These are phyloP conservation scores for Cephus spinipes DNA, from an alignment of 2,888 invertebrate genomes.

Conservation along the genomic window DNA sequence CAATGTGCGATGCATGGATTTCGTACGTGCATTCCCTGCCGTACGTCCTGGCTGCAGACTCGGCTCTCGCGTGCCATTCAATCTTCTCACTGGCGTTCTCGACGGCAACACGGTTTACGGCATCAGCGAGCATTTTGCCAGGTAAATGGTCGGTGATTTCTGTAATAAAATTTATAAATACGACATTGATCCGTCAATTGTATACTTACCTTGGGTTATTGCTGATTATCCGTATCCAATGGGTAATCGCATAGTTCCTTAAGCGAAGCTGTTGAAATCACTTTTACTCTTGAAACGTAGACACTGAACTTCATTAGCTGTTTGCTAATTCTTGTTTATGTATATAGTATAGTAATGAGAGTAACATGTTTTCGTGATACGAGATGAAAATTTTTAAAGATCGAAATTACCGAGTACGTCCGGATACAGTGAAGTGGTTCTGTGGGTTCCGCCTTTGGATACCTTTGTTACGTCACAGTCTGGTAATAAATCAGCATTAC, in stretches of 20 bases:
- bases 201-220: neutral
- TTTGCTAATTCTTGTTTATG: too few relatives aligned
- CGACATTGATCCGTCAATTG: neutral
- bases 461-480: neutral
- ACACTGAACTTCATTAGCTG: neutral
- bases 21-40: conserved; percentile 89
- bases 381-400: neutral
- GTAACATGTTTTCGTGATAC: neutral
- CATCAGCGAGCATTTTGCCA: conserved; percentile 83
- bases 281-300: neutral
- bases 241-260: neutral
- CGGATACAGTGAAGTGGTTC: neutral
- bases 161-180: conserved; percentile 13
- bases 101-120: conserved; percentile 94
- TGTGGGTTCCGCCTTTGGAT: neutral
- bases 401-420: neutral
- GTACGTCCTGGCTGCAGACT: conserved; percentile 88
- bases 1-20: conserved; percentile 88
- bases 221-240: neutral
- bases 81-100: conserved; percentile 86
- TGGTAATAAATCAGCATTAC: neutral
- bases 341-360: neutral
- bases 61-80: conserved; percentile 87
- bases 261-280: neutral
- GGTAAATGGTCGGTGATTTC: conserved; percentile 65